Evolutionary conservation across 2,888 invertebrate species (phyloP), one percentile per base, ranked within the genome.

Genomic region (Oscheius sp.): DNA sequence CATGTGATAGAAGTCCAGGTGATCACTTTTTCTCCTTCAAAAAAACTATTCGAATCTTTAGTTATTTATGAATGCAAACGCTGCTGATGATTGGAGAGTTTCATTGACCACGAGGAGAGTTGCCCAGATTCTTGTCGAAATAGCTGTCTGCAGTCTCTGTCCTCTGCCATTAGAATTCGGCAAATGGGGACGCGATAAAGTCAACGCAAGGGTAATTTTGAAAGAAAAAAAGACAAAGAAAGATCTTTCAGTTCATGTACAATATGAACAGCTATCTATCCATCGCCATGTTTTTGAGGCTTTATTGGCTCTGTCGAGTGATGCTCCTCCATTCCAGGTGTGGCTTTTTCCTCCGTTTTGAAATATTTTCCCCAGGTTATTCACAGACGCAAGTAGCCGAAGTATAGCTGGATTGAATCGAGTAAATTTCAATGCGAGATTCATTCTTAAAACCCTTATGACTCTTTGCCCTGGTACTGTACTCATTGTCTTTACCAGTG

Each of bases 1-100:
- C 97, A 98, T 90, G 96, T 96, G 89, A 92, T 98, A 91, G 97
- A 98, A 93, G 95, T 98, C 90, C 96, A 98, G 94, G 96, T 97
- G 50, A 3, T 33, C 34, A 4, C 2, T 34, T 33, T 2, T 55
- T 10, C 12, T 17, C 15, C 50, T 17, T 10, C 33, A 6, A 25
- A 10, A 50, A 15, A 50, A 27, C 29, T n/a, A 10, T n/a, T 8
- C 17, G 8, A 10, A 10, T 5, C 90, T 91, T 50, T 91, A 98
- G 96, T 91, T 98, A 90, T 98, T 97, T 91, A 96, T 97, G 93
- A 96, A 97, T 90, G 97, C 98, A 91, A 99, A 98, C 91, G 96
- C 96, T 90, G 96, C 97, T 81, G 98, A 99, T 89, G 98, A 98
- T 90, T 99, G 98, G 98, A 91, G 97, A 88, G 98, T 99, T 90